Base-by-base conservation (phyloP, 2,113 vertebrate species). In the Piliocolobus tephrosceles region DNA sequence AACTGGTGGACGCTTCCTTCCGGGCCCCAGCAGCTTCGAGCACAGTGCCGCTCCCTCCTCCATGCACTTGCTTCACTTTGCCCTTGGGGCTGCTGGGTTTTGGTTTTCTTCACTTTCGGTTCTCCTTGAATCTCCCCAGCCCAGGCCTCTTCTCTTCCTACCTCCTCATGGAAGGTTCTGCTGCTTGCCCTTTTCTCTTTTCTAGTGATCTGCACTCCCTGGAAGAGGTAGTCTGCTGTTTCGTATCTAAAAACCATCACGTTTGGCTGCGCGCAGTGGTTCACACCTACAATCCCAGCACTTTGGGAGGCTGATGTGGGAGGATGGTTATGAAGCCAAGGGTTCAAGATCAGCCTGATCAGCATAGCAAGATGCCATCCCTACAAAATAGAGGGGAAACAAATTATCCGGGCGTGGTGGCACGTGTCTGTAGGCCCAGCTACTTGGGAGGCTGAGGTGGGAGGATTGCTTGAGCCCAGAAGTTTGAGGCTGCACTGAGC, bases 11-110 rank as follows among this genome's bases (percentile, higher is more conserved):
- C 10, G 17, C 9, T 27, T 52, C 25, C n/a, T 75, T 11, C 43
- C 8, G 30, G 30, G 45, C 30, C 32, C 13, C 23, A 23, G 55
- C n/a, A 72, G 61, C 83, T 75, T 72, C 16, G 30, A 7, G 0
- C 35, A 11, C 0, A 2, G 17, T 0, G 2, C 25, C 7, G 0
- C 5, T 22, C 14, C 20, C 25, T 61, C 23, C 6, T 0, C 7
- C 35, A 18, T 0, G 0, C 10, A 18, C 79, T 38, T 38, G 47
- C 40, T 64, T 50, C 35, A 9, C 43, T 30, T 55, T 9, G 61
- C 38, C 58, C 58, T 17, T 0, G 32, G 55, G 55, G 2, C 14
- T 30, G 8, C 32, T 32, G 17, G 8, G 1, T 50, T 86, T 52
- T 38, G 30, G 9, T 43, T 58, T 84, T 55, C 75, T 35, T 75